Conservation (phyloP, 2,797 vertebrate species). For the Sebastolobus altivelis region DNA sequence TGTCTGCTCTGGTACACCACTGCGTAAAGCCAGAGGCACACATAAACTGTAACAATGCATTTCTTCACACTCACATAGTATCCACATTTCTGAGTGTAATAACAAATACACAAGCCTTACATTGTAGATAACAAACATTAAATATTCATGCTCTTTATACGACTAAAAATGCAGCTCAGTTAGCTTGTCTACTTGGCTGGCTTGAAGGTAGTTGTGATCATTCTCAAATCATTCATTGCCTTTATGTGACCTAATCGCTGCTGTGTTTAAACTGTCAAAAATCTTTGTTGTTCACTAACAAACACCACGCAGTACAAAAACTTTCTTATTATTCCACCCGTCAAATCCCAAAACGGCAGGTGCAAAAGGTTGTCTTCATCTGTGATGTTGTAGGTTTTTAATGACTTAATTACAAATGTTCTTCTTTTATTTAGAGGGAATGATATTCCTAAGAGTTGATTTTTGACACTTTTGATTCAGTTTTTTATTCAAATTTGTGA, state of each 20-base stretch:
- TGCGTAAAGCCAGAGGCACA: slow-evolving; percentile 12
- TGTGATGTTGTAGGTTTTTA: slow-evolving; percentile 3
- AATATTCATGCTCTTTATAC: slow-evolving; percentile 25
- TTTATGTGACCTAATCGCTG: not conserved
- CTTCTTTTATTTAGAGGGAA: slow-evolving; percentile 18
- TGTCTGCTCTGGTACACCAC: slow-evolving; percentile 16
- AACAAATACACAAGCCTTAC: not conserved
- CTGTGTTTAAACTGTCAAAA: slow-evolving; percentile 15
- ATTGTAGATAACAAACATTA: slow-evolving; percentile 23
- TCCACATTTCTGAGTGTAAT: not conserved
- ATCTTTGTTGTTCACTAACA: slow-evolving; percentile 8
- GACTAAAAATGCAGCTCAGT: not conserved
- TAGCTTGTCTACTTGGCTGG: not conserved
- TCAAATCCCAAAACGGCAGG: not conserved
- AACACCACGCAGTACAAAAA: not conserved
- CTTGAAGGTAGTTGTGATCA: not conserved
- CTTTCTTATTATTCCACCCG: not conserved
- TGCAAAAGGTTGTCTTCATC: slow-evolving; percentile 9
- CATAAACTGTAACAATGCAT: slow-evolving; percentile 33
- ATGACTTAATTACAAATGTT: not conserved
- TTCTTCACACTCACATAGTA: slow-evolving; percentile 11
- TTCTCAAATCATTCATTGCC: not conserved
- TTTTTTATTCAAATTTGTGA: not conserved
- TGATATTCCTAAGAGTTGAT: not conserved
- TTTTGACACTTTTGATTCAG: slow-evolving; percentile 16